phyloP scores from a whole-genome alignment of 2,113 vertebrate genomes.

The Thermophis baileyi region DNA sequence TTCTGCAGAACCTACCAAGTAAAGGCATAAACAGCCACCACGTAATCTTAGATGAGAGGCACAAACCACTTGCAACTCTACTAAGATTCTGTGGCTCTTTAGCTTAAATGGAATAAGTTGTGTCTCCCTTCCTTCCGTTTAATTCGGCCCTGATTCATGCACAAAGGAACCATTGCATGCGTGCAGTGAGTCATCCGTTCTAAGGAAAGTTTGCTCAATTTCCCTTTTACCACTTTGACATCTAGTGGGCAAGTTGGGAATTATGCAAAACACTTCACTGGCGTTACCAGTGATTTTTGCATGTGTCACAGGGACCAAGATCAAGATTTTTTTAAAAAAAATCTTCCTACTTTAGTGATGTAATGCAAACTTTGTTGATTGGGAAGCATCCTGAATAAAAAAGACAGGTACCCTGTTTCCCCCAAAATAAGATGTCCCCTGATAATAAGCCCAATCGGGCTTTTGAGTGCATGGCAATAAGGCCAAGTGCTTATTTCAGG shows the following conservation, averaged over 20 bases:
- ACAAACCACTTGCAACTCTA: not conserved
- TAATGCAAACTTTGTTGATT: not conserved
- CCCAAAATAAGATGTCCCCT: no score
- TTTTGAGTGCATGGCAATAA: no score
- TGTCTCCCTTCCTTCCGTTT: constrained; percentile 14
- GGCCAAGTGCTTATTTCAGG: no score
- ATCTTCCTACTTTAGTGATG: not conserved
- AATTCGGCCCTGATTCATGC: constrained; percentile 7
- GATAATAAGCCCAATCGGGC: no score
- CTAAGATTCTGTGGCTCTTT: not conserved
- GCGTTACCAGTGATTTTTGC: not conserved
- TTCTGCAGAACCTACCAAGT: not conserved
- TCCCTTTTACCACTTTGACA: not conserved
- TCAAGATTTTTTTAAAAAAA: not conserved
- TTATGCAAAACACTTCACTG: not conserved
- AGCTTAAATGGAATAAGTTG: not conserved
- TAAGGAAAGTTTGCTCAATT: not conserved
- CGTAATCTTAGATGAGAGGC: not conserved
- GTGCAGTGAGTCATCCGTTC: not conserved
- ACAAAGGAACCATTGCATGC: not conserved
- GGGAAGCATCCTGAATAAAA: not conserved
- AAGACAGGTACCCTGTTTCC: no score
- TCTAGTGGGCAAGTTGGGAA: not conserved
- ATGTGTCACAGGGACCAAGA: not conserved
- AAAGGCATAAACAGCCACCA: not conserved